Conservation (phyloP, 2,888 invertebrate species). For the Pterostichus madidus region DNA sequence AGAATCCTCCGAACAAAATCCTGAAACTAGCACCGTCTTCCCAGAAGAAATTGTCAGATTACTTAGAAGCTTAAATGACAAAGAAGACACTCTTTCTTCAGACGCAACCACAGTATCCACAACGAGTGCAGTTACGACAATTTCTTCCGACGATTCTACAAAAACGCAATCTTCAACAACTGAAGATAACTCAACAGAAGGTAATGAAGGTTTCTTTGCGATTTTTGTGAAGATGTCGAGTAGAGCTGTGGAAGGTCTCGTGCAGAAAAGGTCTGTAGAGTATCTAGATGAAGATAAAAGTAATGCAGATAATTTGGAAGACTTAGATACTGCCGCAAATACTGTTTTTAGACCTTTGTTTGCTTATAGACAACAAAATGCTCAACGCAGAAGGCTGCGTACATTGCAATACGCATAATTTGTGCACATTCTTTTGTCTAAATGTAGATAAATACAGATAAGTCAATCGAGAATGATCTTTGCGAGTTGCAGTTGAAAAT, state of each 20-base stretch:
- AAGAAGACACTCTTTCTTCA: background rate
- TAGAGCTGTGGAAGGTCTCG: background rate
- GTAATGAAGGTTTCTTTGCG: background rate
- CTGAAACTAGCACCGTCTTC: background rate
- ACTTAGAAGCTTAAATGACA: too few species aligned
- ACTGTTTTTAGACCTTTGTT: slow-evolving; percentile 61
- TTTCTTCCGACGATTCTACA: too few species aligned
- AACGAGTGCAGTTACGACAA: background rate
- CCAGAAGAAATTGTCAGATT: background rate
- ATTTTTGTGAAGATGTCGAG: slow-evolving; percentile 1
- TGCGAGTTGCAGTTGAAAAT: too few species aligned
- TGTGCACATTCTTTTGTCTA: background rate
- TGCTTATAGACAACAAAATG: slow-evolving; percentile 60
- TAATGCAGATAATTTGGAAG: slow-evolving; percentile 18
- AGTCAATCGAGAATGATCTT: too few species aligned
- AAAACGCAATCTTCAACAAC: background rate
- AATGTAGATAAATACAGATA: slow-evolving; percentile 14
- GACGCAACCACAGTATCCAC: background rate
- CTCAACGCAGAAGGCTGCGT: slow-evolving; percentile 46
- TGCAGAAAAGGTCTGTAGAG: slow-evolving; percentile 43
- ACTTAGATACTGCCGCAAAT: slow-evolving; percentile 60
- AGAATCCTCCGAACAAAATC: too few species aligned
- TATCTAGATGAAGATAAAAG: background rate
- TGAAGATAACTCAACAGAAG: background rate
- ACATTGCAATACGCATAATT: slow-evolving; percentile 7